These are phyloP conservation scores for Paedocypris sp. DNA, from an alignment of 2,113 vertebrate species.

Conservation along the genomic window DNA sequence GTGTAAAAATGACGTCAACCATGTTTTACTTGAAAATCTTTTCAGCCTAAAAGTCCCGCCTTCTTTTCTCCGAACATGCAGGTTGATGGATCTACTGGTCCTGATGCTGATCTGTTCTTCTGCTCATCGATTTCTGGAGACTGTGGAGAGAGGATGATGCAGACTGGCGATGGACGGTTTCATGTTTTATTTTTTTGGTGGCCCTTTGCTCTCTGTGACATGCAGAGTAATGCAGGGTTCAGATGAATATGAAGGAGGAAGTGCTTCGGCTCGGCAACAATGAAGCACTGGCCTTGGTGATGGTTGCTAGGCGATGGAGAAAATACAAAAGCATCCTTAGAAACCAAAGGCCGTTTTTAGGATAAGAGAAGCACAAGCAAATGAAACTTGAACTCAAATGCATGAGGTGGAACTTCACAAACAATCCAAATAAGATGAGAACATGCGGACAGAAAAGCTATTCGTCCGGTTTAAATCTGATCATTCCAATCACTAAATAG, in stretches of 20 bases:
- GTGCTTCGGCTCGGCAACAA: constrained; percentile 62
- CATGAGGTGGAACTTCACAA: no score
- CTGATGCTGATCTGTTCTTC: neutral
- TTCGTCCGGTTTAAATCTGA: no score
- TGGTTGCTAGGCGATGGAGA: constrained; percentile 66
- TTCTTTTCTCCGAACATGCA: constrained; percentile 41
- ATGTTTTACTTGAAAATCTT: constrained; percentile 45
- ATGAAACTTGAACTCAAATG: constrained; percentile 19
- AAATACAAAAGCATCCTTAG: constrained; percentile 69
- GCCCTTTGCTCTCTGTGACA: constrained; percentile 49
- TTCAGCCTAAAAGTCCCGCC: constrained; percentile 54
- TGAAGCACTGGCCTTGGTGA: constrained; percentile 67
- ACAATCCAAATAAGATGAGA: no score
- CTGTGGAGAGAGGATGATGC: no score
- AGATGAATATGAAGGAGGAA: constrained; percentile 48
- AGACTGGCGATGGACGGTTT: neutral
- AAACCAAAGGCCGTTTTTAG: constrained; percentile 67
- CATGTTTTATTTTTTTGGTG: neutral
- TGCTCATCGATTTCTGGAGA: no score
- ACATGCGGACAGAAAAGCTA: no score
- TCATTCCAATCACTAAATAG: no score
- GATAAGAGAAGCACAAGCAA: constrained; percentile 50
- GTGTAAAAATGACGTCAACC: constrained; percentile 64
- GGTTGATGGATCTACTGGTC: no score
- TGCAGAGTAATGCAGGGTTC: constrained; percentile 57